Evolutionary conservation across 2,888 invertebrate species (phyloP), one percentile per base, ranked within the genome.

Genomic region (Meteorus colon): DNA sequence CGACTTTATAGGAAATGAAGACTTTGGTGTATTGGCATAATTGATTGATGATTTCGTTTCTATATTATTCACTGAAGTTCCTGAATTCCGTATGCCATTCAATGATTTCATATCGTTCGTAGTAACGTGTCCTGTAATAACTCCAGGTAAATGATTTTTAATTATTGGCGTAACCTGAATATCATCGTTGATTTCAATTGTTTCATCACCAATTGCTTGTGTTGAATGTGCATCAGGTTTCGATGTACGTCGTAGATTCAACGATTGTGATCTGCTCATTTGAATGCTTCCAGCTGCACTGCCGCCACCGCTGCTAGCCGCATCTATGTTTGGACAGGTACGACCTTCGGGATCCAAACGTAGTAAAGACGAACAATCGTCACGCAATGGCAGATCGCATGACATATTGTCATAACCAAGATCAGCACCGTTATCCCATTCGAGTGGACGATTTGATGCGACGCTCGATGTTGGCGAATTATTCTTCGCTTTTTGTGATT

Each of bases 361-460:
- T 34, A 90, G 80, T n/a, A 88, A 88, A 0, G 88, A 87, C 0
- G 90, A 89, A 76, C 89, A 89, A 19, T 90, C 90, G 66, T 84
- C 84, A 45, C 85, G 84, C n/a, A 29, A 19, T 24, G 62, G 27
- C 10, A 24, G 12, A 31, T 60, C 27, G 4, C n/a, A 91, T 86
- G 94, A 63, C 80, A 92, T 91, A 82, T 93, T 92, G 41, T 90
- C 92, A 88, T 96, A 96, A 0, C 96, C 96, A 63, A 96, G 95
- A 90, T 96, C 96, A 0, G 95, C 96, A 31, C 96, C 93, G 51
- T 95, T 96, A 87, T 96, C 96, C 96, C 96, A 96, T 90, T 96
- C 96, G 2, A 96, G 90, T 79, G 94, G 94, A 71, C 94, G 92
- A 84, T 93, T 94, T 0, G 95, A 94, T 70, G 94, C 93, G 0